These are phyloP conservation scores for Habropoda laboriosa DNA, from an alignment of 1,140 invertebrate species.

Conservation along the genomic window DNA sequence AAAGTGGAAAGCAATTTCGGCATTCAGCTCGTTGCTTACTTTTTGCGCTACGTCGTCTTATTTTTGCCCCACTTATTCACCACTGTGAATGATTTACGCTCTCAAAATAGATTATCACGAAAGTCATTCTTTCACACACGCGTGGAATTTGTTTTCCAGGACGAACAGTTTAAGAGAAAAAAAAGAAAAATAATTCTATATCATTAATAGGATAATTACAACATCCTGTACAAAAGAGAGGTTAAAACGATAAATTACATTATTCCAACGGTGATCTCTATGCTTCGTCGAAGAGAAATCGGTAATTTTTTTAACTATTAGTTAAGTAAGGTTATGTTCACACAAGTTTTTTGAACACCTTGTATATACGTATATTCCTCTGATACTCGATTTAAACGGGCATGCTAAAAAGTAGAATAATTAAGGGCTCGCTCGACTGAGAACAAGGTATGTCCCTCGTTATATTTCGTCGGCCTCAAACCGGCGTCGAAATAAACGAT, in stretches of 20 bases:
- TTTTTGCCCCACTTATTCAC: slow-evolving; percentile 30
- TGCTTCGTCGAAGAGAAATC: background rate
- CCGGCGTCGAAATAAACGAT: slow-evolving; percentile 35
- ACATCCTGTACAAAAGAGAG: no score
- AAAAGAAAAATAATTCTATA: background rate
- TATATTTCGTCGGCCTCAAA: slow-evolving; percentile 6
- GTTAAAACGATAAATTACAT: background rate
- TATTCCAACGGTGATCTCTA: background rate
- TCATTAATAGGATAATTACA: background rate
- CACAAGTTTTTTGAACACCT: background rate
- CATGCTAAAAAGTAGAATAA: background rate
- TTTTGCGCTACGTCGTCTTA: slow-evolving; percentile 25
- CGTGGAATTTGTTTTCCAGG: background rate
- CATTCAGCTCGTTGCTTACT: background rate
- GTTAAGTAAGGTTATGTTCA: background rate
- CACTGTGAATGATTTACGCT: slow-evolving; percentile 24
- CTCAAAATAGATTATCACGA: slow-evolving; percentile 21
- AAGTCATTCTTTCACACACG: background rate
- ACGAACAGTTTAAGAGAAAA: no score
- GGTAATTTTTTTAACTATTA: background rate
- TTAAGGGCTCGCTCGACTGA: background rate
- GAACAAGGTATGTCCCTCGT: slow-evolving; percentile 24
- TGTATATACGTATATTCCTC: background rate
- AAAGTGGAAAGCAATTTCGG: slow-evolving; percentile 41
- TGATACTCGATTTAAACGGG: background rate